Base-by-base conservation (phyloP, 53 echinoderm and acorn worm species). In the Crossaster papposus region DNA sequence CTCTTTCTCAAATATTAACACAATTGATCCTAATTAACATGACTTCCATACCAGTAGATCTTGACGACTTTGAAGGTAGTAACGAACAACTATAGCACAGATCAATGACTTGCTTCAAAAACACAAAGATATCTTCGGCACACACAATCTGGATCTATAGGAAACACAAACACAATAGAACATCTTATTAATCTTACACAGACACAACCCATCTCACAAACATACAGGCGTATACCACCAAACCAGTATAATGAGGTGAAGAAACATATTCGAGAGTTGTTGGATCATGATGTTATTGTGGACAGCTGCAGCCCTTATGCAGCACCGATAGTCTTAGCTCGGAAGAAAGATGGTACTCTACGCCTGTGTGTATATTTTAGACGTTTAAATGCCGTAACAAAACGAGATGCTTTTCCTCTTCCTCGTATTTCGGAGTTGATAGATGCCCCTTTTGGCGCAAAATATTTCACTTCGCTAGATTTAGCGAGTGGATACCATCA, bases 321-420 rank as follows among this genome's bases (percentile, higher is more conserved):
- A 1, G 81, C 95, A 5, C 93, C 90, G 0, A 91, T 93, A 17
- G 93, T 93, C 26, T 58, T 91, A 7, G 78, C 89, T 0, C 65
- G 91, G 37, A 91, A 93, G 79, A 88, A 91, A 36, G 95, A 93
- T 78, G 91, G 95, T n/a, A 71, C 44, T 26, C 83, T 95, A 23
- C 78, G 93, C n/a, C 32, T 93, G 34, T 91, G 94, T 52, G 83
- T 94, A 1, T 93, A 95, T 23, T 95, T 86, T 31, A 68, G 95
- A 7, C 74, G 90, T 2, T 72, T 93, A 8, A 93, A 95, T 75
- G 33, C 65, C 7, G 93, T 93, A 24, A 95, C 95, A 10, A 91
- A 93, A 36, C 54, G 72, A 20, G 93, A 95, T 65, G 95, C 93
- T 24, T 95, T 93, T 50, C 95, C 93, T 33, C 90, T 95, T 1